Evolutionary conservation across 2,113 vertebrate genomes (phyloP).

Genomic region (Sebastes fasciatus): DNA sequence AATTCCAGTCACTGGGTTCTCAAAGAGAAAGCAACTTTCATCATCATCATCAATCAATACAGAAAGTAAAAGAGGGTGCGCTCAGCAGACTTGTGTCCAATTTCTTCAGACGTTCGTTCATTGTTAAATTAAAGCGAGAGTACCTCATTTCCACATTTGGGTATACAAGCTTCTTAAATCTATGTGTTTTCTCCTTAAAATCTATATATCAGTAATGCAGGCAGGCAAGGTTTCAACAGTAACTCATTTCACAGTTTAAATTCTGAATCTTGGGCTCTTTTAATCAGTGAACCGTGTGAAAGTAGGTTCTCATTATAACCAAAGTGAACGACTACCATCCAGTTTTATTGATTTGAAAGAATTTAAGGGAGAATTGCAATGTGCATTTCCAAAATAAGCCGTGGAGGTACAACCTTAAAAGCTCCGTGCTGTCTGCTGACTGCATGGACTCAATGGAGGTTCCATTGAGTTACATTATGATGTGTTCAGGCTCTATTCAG

Average conservation of each 20-base stretch:
- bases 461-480: no score
- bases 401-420: no score
- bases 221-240: background rate
- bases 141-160: background rate
- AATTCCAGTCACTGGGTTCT: conserved; percentile 40
- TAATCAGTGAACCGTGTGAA: background rate
- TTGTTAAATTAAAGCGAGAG: conserved; percentile 1
- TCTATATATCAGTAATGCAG: background rate
- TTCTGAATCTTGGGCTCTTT: background rate
- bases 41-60: conserved; percentile 37
- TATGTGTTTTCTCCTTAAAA: background rate
- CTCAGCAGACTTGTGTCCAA: conserved; percentile 4
- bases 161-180: background rate
- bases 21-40: conserved; percentile 41
- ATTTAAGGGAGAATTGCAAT: conserved; percentile 1
- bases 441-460: no score
- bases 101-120: background rate
- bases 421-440: no score
- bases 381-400: no score
- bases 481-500: no score
- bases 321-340: background rate
- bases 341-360: background rate
- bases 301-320: conserved; percentile 4
- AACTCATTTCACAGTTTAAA: background rate
- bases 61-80: conserved; percentile 1